Evolutionary conservation across 2,797 vertebrate species (phyloP).

Genomic region (Garrulus glandarius): DNA sequence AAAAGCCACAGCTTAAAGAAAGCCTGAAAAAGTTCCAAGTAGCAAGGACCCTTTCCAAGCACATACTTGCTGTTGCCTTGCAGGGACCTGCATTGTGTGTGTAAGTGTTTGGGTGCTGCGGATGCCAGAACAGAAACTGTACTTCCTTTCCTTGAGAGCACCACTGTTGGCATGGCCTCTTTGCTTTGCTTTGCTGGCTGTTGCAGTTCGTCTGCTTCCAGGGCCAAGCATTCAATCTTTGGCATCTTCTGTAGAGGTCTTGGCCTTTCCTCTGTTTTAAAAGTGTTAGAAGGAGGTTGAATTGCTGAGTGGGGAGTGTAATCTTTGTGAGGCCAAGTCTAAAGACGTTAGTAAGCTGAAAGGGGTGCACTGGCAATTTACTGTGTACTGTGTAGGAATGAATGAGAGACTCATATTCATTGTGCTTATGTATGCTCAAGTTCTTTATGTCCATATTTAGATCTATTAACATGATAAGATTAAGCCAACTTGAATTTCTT

Average conservation of each 20-base stretch:
- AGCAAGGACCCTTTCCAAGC: neutral
- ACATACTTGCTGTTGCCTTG: neutral
- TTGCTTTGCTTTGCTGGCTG: conserved; percentile 16
- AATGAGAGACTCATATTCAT: conserved; percentile 38
- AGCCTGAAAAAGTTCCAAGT: neutral
- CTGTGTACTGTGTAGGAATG: neutral
- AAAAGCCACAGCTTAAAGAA: neutral
- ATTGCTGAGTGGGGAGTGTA: conserved; percentile 11
- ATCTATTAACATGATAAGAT: conserved; percentile 16
- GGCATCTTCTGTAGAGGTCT: conserved; percentile 27
- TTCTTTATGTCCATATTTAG: conserved; percentile 55
- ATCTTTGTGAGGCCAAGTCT: conserved; percentile 40
- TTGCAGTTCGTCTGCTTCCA: conserved; percentile 39
- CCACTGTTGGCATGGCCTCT: conserved; percentile 26
- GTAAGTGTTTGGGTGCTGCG: neutral
- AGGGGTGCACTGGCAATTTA: conserved; percentile 24
- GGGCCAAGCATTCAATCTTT: conserved; percentile 14
- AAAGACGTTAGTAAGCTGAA: conserved; percentile 45
- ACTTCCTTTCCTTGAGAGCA: conserved; percentile 22
- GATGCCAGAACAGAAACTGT: conserved; percentile 35
- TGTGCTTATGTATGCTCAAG: conserved; percentile 21
- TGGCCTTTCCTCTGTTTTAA: conserved; percentile 41
- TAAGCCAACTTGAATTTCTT: conserved; percentile 43
- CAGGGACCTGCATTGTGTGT: neutral
- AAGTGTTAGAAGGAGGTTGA: conserved; percentile 44